Evolutionary conservation across 2,888 invertebrate species (phyloP).

Genomic region (Scaptomyza flava): DNA sequence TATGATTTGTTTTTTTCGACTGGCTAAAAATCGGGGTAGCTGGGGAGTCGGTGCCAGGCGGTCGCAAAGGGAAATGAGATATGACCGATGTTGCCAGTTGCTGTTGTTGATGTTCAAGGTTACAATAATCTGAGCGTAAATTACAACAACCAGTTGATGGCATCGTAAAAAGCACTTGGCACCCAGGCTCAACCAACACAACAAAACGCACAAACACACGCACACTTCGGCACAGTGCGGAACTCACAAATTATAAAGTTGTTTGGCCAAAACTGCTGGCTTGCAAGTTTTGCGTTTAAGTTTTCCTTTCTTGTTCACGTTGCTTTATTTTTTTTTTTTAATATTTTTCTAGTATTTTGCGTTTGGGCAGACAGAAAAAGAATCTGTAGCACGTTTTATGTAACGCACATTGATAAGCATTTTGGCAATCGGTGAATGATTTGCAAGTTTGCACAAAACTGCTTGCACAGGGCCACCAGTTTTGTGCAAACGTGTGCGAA

Average conservation of each 20-base stretch:
- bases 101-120: constrained; percentile 41
- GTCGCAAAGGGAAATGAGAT: constrained; percentile 60
- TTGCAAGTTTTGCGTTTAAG: constrained; percentile 68
- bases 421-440: constrained; percentile 75
- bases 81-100: constrained; percentile 37
- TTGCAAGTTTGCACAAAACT: constrained; percentile 76
- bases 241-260: constrained; percentile 74
- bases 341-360: constrained; percentile 1
- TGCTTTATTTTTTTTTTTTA: not conserved
- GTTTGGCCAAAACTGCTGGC: constrained; percentile 73
- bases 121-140: constrained; percentile 57
- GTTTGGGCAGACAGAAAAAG: constrained; percentile 14
- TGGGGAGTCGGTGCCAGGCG: not conserved
- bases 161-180: constrained; percentile 69
- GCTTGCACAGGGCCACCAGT: constrained; percentile 41
- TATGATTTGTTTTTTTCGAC: constrained; percentile 77
- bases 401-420: constrained; percentile 76
- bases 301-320: constrained; percentile 26
- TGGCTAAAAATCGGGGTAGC: constrained; percentile 18
- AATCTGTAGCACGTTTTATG: constrained; percentile 70
- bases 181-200: constrained; percentile 25
- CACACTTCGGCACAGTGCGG: constrained; percentile 42
- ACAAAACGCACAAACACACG: constrained; percentile 9
- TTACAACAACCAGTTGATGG: constrained; percentile 75
- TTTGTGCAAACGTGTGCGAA: constrained; percentile 70